Evolutionary conservation across 2,888 invertebrate species (phyloP).

Genomic region (Syrista parreyssii): DNA sequence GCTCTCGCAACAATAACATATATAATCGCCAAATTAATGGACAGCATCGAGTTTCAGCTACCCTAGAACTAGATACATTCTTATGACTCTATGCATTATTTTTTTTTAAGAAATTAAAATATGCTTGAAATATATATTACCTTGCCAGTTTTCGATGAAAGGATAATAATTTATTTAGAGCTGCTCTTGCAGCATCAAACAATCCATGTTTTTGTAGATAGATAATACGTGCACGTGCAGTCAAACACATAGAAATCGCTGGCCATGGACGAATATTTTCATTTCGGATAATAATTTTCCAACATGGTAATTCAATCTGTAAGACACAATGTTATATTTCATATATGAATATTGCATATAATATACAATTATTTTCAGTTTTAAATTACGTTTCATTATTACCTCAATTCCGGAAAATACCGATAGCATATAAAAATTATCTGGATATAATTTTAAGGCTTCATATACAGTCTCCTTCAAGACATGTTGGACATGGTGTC

Average conservation of each 20-base stretch:
- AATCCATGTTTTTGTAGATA: slow-evolving; percentile 38
- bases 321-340: slow-evolving; percentile 21
- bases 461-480: slow-evolving; percentile 39
- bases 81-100: slow-evolving; percentile 2
- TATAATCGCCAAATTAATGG: slow-evolving; percentile 75
- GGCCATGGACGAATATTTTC: slow-evolving; percentile 44
- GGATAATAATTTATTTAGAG: slow-evolving; percentile 54
- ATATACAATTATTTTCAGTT: slow-evolving; percentile 2
- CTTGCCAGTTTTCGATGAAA: slow-evolving; percentile 52
- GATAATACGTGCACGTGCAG: slow-evolving; percentile 50
- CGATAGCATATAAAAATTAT: slow-evolving; percentile 71
- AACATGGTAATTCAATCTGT: slow-evolving; percentile 68
- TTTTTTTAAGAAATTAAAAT: not conserved
- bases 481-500: slow-evolving; percentile 16
- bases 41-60: slow-evolving; percentile 64
- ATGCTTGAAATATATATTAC: slow-evolving; percentile 31
- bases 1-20: slow-evolving; percentile 70
- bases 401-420: slow-evolving; percentile 68
- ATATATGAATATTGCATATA: slow-evolving; percentile 4
- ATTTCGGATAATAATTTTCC: slow-evolving; percentile 66
- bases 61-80: slow-evolving; percentile 29
- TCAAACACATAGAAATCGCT: slow-evolving; percentile 52
- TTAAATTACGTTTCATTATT: slow-evolving; percentile 18
- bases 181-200: slow-evolving; percentile 41
- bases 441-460: slow-evolving; percentile 66